phyloP scores from a whole-genome alignment of 2,888 invertebrate genomes.

The Pomacea canaliculata region DNA sequence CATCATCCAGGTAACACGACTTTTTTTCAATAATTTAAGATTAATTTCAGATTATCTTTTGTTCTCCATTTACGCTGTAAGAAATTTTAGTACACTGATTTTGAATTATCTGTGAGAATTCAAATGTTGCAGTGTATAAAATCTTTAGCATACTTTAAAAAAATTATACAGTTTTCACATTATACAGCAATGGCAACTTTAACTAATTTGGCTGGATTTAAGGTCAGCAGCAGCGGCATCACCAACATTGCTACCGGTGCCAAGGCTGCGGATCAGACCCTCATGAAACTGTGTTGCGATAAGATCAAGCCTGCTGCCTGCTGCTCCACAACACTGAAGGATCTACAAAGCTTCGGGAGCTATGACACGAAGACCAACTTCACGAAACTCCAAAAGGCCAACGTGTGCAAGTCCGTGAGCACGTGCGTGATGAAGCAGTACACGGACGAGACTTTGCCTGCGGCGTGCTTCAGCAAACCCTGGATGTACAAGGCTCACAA shows the following conservation, averaged over 20 bases:
- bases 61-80: too few relatives aligned
- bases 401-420: not conserved
- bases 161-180: too few relatives aligned
- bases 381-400: not conserved
- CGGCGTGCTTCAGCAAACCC: not conserved
- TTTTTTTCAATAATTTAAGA: too few relatives aligned
- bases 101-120: too few relatives aligned
- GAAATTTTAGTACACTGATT: too few relatives aligned
- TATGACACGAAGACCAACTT: not conserved
- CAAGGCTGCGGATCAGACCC: constrained; percentile 2
- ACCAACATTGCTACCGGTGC: constrained; percentile 14
- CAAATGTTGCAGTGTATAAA: too few relatives aligned
- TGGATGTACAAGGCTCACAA: not conserved
- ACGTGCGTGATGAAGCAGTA: not conserved
- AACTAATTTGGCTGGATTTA: not conserved
- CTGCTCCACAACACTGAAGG: not conserved
- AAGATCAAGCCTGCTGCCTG: constrained; percentile 3
- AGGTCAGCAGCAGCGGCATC: constrained; percentile 24
- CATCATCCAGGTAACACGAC: constrained; percentile 59
- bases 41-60: too few relatives aligned
- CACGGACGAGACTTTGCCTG: not conserved
- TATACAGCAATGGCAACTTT: too few relatives aligned
- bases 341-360: not conserved
- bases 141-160: too few relatives aligned
- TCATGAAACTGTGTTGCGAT: constrained; percentile 22